Conservation (phyloP, 2,888 invertebrate genomes). For the Theretra japonica region DNA sequence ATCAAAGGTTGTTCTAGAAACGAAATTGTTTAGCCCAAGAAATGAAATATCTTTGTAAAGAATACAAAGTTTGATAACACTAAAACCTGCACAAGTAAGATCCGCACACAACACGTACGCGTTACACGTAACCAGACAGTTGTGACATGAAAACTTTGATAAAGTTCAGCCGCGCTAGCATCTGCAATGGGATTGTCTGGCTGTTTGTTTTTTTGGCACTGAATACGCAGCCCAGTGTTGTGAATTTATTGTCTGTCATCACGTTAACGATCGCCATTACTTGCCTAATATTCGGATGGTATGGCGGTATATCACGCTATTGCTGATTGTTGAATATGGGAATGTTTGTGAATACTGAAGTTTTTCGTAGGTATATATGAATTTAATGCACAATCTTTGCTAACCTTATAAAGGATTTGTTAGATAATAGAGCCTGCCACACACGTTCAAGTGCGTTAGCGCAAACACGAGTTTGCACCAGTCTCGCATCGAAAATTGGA, state of each 20-base stretch:
- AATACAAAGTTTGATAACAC: no score
- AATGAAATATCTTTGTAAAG: no score
- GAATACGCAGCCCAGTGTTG: conserved; percentile 8
- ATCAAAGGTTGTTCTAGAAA: no score
- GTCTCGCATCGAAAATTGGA: no score
- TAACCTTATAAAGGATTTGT: no score
- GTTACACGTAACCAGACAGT: not conserved
- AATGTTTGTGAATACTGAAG: not conserved
- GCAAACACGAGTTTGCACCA: no score
- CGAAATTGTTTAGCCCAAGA: no score
- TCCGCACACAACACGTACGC: not conserved
- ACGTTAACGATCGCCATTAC: conserved; percentile 21
- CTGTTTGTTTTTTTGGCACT: conserved; percentile 11
- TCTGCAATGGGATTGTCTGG: conserved; percentile 13
- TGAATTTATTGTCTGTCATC: conserved; percentile 20
- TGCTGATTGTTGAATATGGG: not conserved
- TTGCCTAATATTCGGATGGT: conserved; percentile 17
- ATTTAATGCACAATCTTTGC: no score
- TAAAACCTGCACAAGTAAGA: not conserved
- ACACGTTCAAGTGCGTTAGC: no score
- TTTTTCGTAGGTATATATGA: not conserved
- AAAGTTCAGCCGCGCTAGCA: conserved; percentile 1
- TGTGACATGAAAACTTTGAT: conserved; percentile 6
- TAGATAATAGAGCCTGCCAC: no score
- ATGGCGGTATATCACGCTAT: conserved; percentile 9